phyloP scores from a whole-genome alignment of 2,888 invertebrate species.

The Deilephila elpenor region DNA sequence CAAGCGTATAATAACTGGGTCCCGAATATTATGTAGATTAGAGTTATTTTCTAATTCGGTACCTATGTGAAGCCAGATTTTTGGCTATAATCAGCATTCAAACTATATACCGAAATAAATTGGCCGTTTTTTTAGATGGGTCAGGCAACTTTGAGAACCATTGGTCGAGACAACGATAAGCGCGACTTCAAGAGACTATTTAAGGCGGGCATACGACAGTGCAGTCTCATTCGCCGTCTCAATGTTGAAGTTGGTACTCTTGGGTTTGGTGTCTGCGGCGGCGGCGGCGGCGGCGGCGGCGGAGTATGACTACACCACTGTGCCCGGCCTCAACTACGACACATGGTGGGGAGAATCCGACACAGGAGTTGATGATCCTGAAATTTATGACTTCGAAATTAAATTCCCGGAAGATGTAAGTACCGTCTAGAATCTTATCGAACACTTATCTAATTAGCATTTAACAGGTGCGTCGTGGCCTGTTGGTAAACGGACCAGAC shows the following conservation, averaged over 20 bases:
- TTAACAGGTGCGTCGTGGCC: no score
- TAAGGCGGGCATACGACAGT: neutral
- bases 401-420: neutral
- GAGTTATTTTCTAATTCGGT: no score
- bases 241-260: neutral
- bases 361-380: neutral
- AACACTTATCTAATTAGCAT: neutral
- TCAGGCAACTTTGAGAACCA: no score
- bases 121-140: no score
- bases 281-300: conserved; percentile 11
- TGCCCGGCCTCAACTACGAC: neutral
- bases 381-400: conserved; percentile 5
- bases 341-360: conserved; percentile 22
- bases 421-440: neutral
- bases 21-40: no score
- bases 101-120: no score
- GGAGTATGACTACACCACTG: neutral
- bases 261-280: neutral
- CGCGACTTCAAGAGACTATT: neutral
- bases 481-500: no score
- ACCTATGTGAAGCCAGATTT: no score
- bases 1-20: no score
- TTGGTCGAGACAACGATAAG: no score
- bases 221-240: neutral
- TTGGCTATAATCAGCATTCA: no score